Evolutionary conservation across 1,140 invertebrate species (phyloP), one percentile per base, ranked within the genome.

Genomic region (Heterodera carotae): DNA sequence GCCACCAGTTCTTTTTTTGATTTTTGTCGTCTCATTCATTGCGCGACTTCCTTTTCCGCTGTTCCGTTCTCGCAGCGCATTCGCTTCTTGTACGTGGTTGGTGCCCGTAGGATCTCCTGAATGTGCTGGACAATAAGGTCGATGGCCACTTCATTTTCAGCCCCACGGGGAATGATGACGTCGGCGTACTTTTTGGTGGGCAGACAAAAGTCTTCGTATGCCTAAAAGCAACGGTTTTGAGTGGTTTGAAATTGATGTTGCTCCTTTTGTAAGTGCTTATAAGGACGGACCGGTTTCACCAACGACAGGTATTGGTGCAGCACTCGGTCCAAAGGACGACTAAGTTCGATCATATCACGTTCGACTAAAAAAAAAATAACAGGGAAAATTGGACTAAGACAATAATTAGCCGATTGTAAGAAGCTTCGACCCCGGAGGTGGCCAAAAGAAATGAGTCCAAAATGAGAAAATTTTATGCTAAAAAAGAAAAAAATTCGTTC

Each of bases 131-230:
- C 78, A 64, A 79, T 79, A 4, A 79, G 60, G 6, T 79, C 78
- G 18, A 79, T 79, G 15, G 78, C 78, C 25, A 79, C 78, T 15
- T 79, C 34, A 48, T 79, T 80, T 25, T 85, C 85, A 10, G 77
- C 84, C 69, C 85, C 85, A 34, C 85, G 78, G 15, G 97, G 97
- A 89, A 99, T 98, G 81, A 99, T 98, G 39, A 99, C 94, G 90
- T 99, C 97, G 70, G 96, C 97, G 91, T 97, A 98, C 89, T 99
- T 99, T 89, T 99, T 99, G 0, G 97, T 99, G 62, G 97, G 97
- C 82, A 96, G 91, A 89, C 96, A 99, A 90, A 99, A 99, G 89
- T 99, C 96, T 89, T 99, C 97, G 90, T 99, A 99, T 1, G 96
- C 96, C 56, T 98, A 0, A 98, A 96, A 88, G 93, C 95, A 85